Evolutionary conservation across 2,797 vertebrate genomes (phyloP), one percentile per base, ranked within the genome.

Genomic region (Darevskia mixta): DNA sequence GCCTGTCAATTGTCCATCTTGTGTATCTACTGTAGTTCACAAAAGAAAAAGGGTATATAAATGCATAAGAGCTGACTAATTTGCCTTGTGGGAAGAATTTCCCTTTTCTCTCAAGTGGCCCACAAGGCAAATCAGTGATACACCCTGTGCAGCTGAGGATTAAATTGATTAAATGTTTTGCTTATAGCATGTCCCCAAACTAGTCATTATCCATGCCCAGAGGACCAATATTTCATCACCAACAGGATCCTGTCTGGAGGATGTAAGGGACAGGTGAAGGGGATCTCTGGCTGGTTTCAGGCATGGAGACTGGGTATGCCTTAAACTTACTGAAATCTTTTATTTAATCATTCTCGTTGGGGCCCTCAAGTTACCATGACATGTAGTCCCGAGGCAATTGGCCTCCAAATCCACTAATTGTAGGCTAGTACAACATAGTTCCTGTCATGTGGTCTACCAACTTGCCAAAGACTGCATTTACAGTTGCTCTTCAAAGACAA

Each of bases 401-500:
- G 91, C 86, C 73, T 86, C 85, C 64, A 92, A 72, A 71, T 71
- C 82, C 86, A 92, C 72, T 91, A 79, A 91, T 90, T 87, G 86
- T 79, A 79, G 86, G 79, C 76, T 64, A 64, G 90, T 79, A 38
- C 86, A 92, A 88, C 89, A 35, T 2, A 83, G 86, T 90, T 89
- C 88, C 89, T 89, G 87, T 87, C 83, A 27, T 91, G 27, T 91
- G 90, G 27, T 87, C 88, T 83, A 82, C 79, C 17, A 29, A 9
- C 79, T 83, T 38, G 79, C 77, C 83, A 82, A 87, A 69, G 90
- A 77, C 76, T 89, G 8, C 86, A 15, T 90, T 88, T 83, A 4
- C 91, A 78, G 91, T 87, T 15, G 80, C 23, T 84, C 90, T 91
- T 92, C 77, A 90, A 92, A 91, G 92, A 87, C 78, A 75, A 88